phyloP scores from a whole-genome alignment of 2,797 vertebrate species.

The Limosa lapponica region DNA sequence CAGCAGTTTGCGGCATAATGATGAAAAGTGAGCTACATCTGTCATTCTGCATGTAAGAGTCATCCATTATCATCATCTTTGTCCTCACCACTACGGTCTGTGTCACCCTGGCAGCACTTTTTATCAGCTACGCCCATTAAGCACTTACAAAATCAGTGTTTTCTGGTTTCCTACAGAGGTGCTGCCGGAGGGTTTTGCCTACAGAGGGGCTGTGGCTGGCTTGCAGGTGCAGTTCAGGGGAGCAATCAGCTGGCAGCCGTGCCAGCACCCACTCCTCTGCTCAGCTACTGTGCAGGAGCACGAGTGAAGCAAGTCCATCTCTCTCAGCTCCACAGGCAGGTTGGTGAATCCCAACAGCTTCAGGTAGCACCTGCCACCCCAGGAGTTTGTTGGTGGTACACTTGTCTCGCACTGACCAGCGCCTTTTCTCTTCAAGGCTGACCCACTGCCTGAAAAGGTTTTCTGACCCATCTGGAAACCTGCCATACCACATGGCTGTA shows the following conservation, averaged over 20 bases:
- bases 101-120: neutral
- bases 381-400: accelerated
- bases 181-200: neutral
- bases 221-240: neutral
- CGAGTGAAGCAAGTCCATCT: neutral
- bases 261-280: neutral
- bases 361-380: neutral
- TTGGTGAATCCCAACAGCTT: neutral
- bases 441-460: neutral
- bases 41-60: neutral
- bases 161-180: neutral
- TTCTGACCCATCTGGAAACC: neutral
- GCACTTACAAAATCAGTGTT: neutral
- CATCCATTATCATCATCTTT: neutral
- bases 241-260: accelerated
- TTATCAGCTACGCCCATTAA: neutral
- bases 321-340: neutral
- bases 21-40: neutral
- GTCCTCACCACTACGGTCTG: neutral
- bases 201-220: neutral
- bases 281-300: neutral
- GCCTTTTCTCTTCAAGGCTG: neutral
- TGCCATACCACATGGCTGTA: accelerated
- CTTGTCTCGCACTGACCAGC: neutral
- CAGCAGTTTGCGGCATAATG: neutral